A percentile compares a stretch with the other conserved stretches of the same genome.
Conservation (phyloP, 2,797 vertebrate species). For the Prunella strophiata region DNA sequence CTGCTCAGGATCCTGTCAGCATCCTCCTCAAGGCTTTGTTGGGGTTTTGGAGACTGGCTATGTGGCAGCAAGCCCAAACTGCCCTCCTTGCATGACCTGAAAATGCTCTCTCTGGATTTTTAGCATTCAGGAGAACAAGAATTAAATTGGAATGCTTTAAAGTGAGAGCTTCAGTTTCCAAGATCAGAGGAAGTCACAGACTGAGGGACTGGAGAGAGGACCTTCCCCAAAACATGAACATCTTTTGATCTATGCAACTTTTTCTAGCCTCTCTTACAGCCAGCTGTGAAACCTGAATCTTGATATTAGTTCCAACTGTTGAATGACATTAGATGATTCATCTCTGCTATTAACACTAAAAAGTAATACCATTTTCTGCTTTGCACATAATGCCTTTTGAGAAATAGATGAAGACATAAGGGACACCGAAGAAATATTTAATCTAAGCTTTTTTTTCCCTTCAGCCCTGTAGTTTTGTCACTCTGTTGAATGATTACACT, state of each 20-base stretch:
- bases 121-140: background rate
- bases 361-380: slow-evolving; percentile 58
- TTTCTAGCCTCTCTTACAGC: background rate
- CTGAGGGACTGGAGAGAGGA: background rate
- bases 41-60: background rate
- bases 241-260: background rate
- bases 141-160: background rate
- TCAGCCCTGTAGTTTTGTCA: background rate
- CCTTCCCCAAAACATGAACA: background rate
- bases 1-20: background rate
- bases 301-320: slow-evolving; percentile 10
- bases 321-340: slow-evolving; percentile 49
- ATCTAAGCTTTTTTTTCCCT: background rate
- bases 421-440: slow-evolving; percentile 50
- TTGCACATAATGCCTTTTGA: slow-evolving; percentile 53
- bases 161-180: background rate
- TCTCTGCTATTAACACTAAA: slow-evolving; percentile 44
- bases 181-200: background rate
- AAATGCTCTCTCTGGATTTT: background rate
- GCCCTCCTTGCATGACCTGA: background rate
- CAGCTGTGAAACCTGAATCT: slow-evolving; percentile 5
- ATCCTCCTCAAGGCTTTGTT: background rate
- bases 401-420: slow-evolving; percentile 60
- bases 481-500: background rate
- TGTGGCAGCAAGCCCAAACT: background rate